Evolutionary conservation across 2,888 invertebrate genomes (phyloP).

Genomic region (Drosophila pseudotalamancana): DNA sequence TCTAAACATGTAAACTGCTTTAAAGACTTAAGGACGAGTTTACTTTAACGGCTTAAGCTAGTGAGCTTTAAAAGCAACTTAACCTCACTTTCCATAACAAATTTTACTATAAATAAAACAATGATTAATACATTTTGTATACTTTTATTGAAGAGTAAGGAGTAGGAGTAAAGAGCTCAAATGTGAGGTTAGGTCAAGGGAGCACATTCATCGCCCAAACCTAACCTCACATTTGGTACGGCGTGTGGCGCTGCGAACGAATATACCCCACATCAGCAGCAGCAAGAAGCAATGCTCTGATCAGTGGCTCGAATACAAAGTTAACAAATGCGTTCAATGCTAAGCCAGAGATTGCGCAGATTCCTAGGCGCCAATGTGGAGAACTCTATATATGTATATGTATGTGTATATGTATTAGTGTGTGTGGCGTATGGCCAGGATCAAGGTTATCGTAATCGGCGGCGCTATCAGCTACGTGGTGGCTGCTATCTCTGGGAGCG

Average conservation of each 20-base stretch:
- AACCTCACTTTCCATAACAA: too few relatives aligned
- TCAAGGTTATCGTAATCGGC: slow-evolving; percentile 64
- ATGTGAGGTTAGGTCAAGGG: too few relatives aligned
- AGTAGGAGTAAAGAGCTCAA: too few relatives aligned
- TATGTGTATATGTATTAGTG: not conserved
- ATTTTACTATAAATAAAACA: too few relatives aligned
- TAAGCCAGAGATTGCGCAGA: slow-evolving; percentile 18
- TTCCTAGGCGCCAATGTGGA: not conserved
- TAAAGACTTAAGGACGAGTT: too few relatives aligned
- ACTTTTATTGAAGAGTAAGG: too few relatives aligned
- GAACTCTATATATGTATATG: not conserved
- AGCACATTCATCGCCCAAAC: too few relatives aligned
- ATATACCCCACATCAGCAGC: not conserved
- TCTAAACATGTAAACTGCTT: too few relatives aligned
- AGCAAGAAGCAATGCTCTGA: not conserved
- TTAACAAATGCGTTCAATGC: slow-evolving; percentile 16
- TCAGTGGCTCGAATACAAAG: not conserved
- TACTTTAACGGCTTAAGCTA: too few relatives aligned
- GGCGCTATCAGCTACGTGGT: slow-evolving; percentile 32
- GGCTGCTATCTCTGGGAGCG: slow-evolving; percentile 1
- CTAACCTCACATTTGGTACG: too few relatives aligned
- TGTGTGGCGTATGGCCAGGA: slow-evolving; percentile 39
- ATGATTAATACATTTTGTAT: too few relatives aligned
- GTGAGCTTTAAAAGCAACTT: too few relatives aligned
- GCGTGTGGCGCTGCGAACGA: not conserved